Base-by-base conservation (phyloP, 2,113 vertebrate genomes). In the Bufo bufo region DNA sequence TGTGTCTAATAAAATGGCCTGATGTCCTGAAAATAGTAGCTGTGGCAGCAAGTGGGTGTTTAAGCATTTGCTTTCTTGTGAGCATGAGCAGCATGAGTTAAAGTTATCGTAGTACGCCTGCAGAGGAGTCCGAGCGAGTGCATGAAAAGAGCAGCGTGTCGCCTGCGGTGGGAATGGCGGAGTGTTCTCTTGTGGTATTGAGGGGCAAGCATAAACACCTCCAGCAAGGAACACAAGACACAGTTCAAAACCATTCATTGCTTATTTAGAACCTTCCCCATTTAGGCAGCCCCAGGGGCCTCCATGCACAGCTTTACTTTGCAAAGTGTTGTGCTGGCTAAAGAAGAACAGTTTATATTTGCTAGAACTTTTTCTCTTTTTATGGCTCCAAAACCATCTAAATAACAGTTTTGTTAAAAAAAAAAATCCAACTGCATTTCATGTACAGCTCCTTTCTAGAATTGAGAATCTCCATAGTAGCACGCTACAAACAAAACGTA, bases 151-250 rank as follows among this genome's bases (percentile, higher is more conserved):
- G 54, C 56, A 63, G 54, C 20, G 71, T 77, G 56, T 75, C 13
- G 80, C 86, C 80, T 88, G 56, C 80, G 14, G 80, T 83, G 72
- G 69, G 23, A 63, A 88, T 83, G 54, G 47, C 45, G 59, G 65
- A 87, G 69, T 54, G 79, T 82, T 87, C 65, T 81, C 86, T 87
- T 61, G 66, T 74, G 54, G 86, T 63, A 61, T 47, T 82, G 54
- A 72, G 56, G 56, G 74, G 78, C 56, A 74, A 75, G 78, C 52
- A 23, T 19, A 88, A 74, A 45, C 78, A 71, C 77, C 85, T 66
- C 50, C 49, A 66, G 79, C 69, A 58, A 65, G 10, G 69, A 88
- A 43, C 45, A 6, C 13, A 81, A 45, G 50, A 81, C 65, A 61
- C 52, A 52, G 52, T 74, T 74, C 20, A 52, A 45, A 83, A 88